These are phyloP conservation scores for Anas platyrhynchos DNA, from an alignment of 2,113 vertebrate species.

Conservation along the genomic window DNA sequence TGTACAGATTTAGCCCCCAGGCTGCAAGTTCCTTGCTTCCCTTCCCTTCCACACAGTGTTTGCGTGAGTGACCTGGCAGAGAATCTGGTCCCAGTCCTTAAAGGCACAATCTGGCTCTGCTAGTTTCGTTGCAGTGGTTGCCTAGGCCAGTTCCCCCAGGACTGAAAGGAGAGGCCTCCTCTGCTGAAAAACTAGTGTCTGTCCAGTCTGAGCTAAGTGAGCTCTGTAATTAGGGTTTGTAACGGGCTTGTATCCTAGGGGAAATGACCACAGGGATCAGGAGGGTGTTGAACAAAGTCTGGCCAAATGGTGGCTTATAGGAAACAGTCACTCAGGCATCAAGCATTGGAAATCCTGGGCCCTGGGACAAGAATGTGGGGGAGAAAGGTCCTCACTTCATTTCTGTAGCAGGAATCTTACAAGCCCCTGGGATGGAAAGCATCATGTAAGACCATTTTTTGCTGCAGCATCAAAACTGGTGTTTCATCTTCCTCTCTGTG, in stretches of 20 bases:
- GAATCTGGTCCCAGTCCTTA: not conserved
- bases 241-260: not conserved
- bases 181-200: not conserved
- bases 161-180: not conserved
- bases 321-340: not conserved
- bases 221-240: not conserved
- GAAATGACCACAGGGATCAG: not conserved
- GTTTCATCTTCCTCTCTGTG: not conserved
- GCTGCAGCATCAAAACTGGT: not conserved
- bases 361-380: not conserved
- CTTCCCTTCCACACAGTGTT: fast-evolving
- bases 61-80: not conserved
- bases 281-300: not conserved
- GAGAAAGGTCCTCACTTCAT: not conserved
- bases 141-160: not conserved
- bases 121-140: not conserved
- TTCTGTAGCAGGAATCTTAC: not conserved
- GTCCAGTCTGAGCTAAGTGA: not conserved
- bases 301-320: not conserved
- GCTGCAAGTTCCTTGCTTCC: not conserved
- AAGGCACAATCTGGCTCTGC: not conserved
- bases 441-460: not conserved
- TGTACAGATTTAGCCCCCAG: not conserved
- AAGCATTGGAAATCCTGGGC: not conserved
- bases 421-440: not conserved